Base-by-base conservation (phyloP, 2,113 vertebrate species). In the Cygnus atratus region DNA sequence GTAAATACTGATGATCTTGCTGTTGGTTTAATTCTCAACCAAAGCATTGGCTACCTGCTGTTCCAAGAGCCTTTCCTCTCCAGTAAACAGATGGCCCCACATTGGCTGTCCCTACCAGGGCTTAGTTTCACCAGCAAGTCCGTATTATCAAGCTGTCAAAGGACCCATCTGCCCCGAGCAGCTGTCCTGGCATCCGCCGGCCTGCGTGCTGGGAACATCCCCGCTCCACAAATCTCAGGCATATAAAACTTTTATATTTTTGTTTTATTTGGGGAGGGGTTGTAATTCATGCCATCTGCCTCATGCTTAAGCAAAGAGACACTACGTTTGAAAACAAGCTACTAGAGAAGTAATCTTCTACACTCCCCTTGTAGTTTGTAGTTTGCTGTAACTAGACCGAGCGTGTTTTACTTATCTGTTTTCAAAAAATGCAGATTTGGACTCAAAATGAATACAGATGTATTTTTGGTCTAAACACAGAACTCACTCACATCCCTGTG, bases 101-200 rank as follows among this genome's bases (percentile, higher is more conserved):
- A 1, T 21, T 67, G 90, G 92, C 94, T 81, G 67, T 44, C 83
- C 80, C 57, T 48, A 55, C 82, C 54, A 6, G 15, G 54, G 91
- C 84, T 90, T 41, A 35, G 70, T 78, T 66, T 89, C 83, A 82
- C 90, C 90, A 88, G 92, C 85, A 90, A 84, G 63, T 55, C 88
- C 43, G 93, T 70, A 65, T 35, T 84, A 92, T 77, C 87, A 63
- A 93, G 88, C 97, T 96, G 93, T 96, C 97, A 90, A 74, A 95
- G 96, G 94, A 81, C 96, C 97, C 90, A 76, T 95, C 94, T 97
- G 97, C 92, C 96, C 90, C 61, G 14, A 83, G 94, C 97, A 97
- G 96, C 97, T 97, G 96, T 86, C 96, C 94, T 92, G 91, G 95
- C 96, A 93, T 80, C 96, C 96, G 11, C 71, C 21, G 71, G 55